These are phyloP conservation scores for Penaeus vannamei DNA, from an alignment of 1,140 invertebrate genomes.

Conservation along the genomic window DNA sequence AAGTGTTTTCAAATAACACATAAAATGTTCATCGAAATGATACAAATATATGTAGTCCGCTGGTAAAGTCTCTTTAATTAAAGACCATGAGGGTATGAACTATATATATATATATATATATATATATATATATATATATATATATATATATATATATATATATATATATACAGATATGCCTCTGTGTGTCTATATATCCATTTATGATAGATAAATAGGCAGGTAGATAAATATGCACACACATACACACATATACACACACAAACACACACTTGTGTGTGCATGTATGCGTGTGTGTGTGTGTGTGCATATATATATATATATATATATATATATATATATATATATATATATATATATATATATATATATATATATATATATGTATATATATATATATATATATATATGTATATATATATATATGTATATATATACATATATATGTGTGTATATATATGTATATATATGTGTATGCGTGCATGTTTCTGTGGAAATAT, in stretches of 20 bases:
- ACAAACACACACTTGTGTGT: not conserved
- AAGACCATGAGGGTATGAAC: no score
- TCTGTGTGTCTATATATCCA: not conserved
- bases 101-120: no score
- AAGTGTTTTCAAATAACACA: no score
- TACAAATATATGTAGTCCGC: no score
- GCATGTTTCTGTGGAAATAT: no score
- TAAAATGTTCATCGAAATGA: no score
- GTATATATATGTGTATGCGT: not conserved
- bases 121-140: no score
- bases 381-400: no score
- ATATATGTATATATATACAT: not conserved
- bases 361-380: no score
- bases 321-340: not conserved
- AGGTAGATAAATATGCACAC: no score
- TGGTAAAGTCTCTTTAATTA: no score
- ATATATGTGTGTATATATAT: not conserved
- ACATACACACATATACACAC: not conserved
- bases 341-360: not conserved
- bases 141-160: no score
- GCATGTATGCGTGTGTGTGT: not conserved
- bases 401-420: not conserved
- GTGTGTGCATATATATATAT: not conserved
- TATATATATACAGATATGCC: not conserved
- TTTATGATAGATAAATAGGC: not conserved